These are phyloP conservation scores for Trematomus loennbergii DNA, from an alignment of 2,113 vertebrate genomes.

Conservation along the genomic window DNA sequence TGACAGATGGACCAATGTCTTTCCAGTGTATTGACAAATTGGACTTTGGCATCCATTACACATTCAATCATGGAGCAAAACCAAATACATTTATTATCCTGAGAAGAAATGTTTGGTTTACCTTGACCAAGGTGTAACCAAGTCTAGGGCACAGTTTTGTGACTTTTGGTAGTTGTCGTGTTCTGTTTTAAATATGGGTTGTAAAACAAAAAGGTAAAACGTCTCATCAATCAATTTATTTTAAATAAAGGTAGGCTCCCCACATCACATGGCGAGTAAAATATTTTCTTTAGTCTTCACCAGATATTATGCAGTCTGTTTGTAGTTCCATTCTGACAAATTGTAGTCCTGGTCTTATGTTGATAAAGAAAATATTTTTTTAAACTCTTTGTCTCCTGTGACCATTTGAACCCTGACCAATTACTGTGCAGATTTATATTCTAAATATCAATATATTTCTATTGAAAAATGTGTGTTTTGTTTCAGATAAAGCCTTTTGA, in stretches of 20 bases:
- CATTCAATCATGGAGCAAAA: conserved; percentile 26
- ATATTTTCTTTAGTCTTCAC: no score
- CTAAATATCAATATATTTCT: conserved; percentile 27
- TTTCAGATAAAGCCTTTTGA: conserved; percentile 34
- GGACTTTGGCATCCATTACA: conserved; percentile 4
- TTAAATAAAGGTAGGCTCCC: no score
- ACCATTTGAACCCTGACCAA: conserved; percentile 24
- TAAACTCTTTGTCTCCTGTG: conserved; percentile 9
- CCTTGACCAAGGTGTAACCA: conserved; percentile 13
- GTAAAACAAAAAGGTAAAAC: no score
- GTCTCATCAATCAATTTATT: no score
- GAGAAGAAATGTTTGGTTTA: conserved; percentile 33
- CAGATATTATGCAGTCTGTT: no score
- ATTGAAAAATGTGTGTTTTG: conserved; percentile 38
- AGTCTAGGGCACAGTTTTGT: background rate
- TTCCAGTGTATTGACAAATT: background rate
- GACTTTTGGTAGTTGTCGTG: no score
- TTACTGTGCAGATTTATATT: background rate
- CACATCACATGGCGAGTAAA: no score
- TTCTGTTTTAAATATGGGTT: no score
- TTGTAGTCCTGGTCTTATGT: no score
- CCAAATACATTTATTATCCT: conserved; percentile 10
- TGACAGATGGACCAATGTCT: conserved; percentile 2
- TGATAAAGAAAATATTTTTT: background rate
- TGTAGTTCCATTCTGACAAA: no score